phyloP scores from a whole-genome alignment of 2,797 vertebrate genomes.

The Alectoris magna region DNA sequence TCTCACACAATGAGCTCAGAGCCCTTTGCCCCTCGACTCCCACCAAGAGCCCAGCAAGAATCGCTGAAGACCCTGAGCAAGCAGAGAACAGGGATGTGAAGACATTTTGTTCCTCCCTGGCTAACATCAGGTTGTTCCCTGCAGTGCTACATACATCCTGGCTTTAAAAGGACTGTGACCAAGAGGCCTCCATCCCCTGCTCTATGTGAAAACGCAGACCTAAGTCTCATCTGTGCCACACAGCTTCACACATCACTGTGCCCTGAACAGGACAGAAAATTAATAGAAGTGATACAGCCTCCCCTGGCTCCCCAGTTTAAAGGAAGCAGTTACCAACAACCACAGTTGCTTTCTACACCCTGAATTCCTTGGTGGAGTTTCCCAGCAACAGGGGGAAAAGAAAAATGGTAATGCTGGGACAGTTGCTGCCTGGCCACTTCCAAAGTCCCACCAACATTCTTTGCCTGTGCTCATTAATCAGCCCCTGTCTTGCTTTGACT shows the following conservation, averaged over 20 bases:
- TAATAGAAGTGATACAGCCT: neutral
- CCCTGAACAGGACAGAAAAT: neutral
- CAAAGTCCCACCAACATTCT: neutral
- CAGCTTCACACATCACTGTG: rapidly evolving
- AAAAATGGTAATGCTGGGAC: neutral
- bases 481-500: neutral
- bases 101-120: neutral
- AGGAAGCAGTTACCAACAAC: neutral
- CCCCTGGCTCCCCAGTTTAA: neutral
- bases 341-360: neutral
- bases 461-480: neutral
- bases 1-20: slow-evolving; percentile 7
- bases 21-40: neutral
- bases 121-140: neutral
- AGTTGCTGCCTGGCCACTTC: neutral
- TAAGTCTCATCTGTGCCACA: neutral
- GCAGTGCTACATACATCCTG: neutral
- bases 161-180: neutral
- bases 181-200: neutral
- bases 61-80: neutral
- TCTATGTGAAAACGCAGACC: neutral
- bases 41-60: neutral
- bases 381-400: neutral
- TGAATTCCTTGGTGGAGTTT: neutral
- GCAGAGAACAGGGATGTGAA: neutral